Base-by-base conservation (phyloP, 1,140 invertebrate species). In the Augochlora pura region DNA sequence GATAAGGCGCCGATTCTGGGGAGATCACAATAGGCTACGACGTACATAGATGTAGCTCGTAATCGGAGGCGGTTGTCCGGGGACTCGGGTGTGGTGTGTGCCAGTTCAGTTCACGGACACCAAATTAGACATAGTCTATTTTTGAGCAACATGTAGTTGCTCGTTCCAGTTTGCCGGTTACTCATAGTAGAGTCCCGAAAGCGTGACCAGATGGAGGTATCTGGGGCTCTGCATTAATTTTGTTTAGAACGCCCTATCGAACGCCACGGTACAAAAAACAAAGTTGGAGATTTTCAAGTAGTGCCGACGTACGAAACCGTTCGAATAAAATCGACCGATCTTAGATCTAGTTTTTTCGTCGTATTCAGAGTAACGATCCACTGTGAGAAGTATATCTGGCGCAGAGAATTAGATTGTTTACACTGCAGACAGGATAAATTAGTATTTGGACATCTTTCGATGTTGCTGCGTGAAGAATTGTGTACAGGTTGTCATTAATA, bases 101-200 rank as follows among this genome's bases (percentile, higher is more conserved):
- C 87, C 88, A 91, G 89, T 91, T 91, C 88, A 87, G 91, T 92
- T 92, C 91, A 91, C 90, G 91, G 91, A 86, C 89, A 91, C 91
- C 87, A 92, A 93, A 92, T 93, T 92, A 92, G 92, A 92, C 89
- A 82, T 88, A 89, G 81, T 91, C 90, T 93, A 93, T 93, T 93
- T 93, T 92, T 83, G 86, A 83, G 68, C 83, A 77, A 73, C 86
- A 81, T 88, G 88, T 85, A 87, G 83, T 75, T 84, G 87, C 88
- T 88, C 90, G 91, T 83, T 91, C 90, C 89, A 92, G 88, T 91
- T 92, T 91, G 88, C 86, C 80, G 81, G 83, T 83, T 89, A 79
- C 85, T 88, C 84, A 65, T 71, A 68, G 18, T 67, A 70, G 60
- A 60, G 49, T 49, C 64, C 65, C 54, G 32, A 69, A 8, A 23